Base-by-base conservation (phyloP, 2,113 vertebrate genomes). In the Perca flavescens region DNA sequence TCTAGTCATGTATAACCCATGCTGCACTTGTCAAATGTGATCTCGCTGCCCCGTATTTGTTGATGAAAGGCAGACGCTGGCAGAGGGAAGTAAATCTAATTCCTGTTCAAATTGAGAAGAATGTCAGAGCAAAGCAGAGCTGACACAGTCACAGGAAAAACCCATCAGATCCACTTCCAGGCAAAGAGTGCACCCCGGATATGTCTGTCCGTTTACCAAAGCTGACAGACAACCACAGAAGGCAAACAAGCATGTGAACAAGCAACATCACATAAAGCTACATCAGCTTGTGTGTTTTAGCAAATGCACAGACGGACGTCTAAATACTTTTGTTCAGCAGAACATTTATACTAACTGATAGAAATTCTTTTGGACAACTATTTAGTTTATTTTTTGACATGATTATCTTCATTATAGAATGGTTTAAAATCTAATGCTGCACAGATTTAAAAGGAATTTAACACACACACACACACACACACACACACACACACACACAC, bases 41-140 rank as follows among this genome's bases (percentile, higher is more conserved):
- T 92, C 79, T 64, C 0, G 16, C 77, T 10, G 22, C 28, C 75
- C 79, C 34, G 79, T 79, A 71, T 82, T 80, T 78, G 90, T 83
- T 86, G 89, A 87, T 78, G 77, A 84, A 90, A 89, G 88, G 77
- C 87, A n/a, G 36, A 53, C 49, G 65, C 87, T 79, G 83, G 79
- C 89, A 54, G 75, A 68, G 81, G 81, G 54, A 83, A 85, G 72
- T 83, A 86, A 89, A 91, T 91, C 85, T 87, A 89, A 92, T 93
- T 92, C 82, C 68, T 80, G 72, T 66, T 80, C 52, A 86, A 89
- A 90, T 74, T 85, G 86, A 92, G 79, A 79, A 74, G 84, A 80
- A 66, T 89, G 84, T 88, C 88, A 65, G 86, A 67, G 79, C 79
- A 88, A 93, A 92, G 77, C 62, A 21, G 72, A 89, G 82, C 82